Evolutionary conservation across 2,797 vertebrate species (phyloP).

Genomic region (Artibeus lituratus): DNA sequence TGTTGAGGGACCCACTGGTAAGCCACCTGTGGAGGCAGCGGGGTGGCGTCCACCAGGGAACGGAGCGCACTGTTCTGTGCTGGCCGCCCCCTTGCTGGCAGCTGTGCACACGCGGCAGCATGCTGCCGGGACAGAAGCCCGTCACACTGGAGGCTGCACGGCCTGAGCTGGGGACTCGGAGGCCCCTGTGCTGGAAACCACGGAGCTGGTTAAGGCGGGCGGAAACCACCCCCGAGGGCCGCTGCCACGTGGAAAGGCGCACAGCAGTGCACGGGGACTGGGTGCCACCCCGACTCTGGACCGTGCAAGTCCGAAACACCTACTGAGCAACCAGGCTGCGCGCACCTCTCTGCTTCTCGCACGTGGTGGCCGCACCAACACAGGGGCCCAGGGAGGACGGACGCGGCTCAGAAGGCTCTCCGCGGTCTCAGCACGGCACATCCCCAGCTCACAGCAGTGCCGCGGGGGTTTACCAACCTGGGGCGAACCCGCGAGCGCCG

Average conservation of each 20-base stretch:
- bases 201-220: background rate
- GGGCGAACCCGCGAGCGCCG: background rate
- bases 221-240: background rate
- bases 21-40: background rate
- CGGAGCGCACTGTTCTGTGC: background rate
- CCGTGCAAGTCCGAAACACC: background rate
- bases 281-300: background rate
- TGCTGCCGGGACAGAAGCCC: background rate
- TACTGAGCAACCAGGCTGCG: background rate
- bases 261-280: background rate
- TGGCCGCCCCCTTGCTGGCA: background rate
- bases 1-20: background rate
- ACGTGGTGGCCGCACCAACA: background rate
- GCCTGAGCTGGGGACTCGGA: background rate
- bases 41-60: background rate
- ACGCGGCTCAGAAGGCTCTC: background rate
- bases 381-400: background rate
- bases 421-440: background rate
- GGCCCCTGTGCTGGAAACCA: background rate
- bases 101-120: background rate
- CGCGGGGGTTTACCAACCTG: background rate
- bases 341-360: background rate
- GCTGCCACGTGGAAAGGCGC: background rate
- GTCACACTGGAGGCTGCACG: rapidly evolving
- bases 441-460: background rate